Evolutionary conservation across 2,113 vertebrate species (phyloP).

Genomic region (Xenotilapia leptura): DNA sequence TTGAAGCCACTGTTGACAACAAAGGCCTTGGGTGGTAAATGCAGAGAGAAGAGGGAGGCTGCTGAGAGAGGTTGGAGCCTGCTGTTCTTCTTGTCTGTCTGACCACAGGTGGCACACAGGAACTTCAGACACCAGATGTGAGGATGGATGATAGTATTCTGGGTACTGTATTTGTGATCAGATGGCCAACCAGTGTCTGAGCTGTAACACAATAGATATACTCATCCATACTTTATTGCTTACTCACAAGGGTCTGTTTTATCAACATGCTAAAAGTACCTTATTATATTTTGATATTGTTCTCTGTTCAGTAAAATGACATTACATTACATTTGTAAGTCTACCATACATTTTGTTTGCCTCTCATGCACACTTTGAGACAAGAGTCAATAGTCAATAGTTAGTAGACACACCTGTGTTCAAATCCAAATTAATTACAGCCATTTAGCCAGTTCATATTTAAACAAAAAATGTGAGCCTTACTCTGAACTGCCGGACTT

Average conservation of each 20-base stretch:
- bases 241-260: not conserved
- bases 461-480: not conserved
- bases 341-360: not conserved
- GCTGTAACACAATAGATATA: conserved; percentile 52
- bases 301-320: not conserved
- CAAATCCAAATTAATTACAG: not conserved
- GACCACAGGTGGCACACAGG: conserved; percentile 19
- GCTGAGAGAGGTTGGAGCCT: conserved; percentile 2
- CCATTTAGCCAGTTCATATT: not conserved
- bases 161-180: conserved; percentile 35
- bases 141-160: conserved; percentile 6
- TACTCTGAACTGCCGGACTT: conserved; percentile 91
- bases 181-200: conserved; percentile 75
- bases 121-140: conserved; percentile 7
- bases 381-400: not conserved
- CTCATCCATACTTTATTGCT: not conserved
- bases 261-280: not conserved
- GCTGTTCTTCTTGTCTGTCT: conserved; percentile 28
- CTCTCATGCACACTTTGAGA: not conserved
- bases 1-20: conserved; percentile 4
- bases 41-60: not conserved
- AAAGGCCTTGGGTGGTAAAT: conserved; percentile 5
- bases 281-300: not conserved
- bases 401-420: not conserved
- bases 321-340: not conserved